These are phyloP conservation scores for Chelonus formosanus DNA, from an alignment of 2,888 invertebrate genomes.

Conservation along the genomic window DNA sequence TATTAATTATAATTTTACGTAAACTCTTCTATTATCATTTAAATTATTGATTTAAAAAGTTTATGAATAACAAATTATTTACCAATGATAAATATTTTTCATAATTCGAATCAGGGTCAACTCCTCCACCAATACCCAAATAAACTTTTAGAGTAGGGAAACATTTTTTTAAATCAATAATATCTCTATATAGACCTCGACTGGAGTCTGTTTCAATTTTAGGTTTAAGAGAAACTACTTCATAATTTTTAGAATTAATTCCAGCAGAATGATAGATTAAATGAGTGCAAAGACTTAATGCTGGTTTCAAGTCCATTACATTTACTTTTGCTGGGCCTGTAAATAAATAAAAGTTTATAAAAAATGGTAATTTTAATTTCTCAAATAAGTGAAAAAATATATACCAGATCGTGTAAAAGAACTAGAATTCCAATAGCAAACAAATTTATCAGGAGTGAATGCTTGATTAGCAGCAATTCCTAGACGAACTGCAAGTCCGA, in stretches of 20 bases:
- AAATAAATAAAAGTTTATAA: slow-evolving; percentile 33
- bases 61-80: slow-evolving; percentile 49
- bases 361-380: no score
- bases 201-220: no score
- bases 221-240: slow-evolving; percentile 73
- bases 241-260: slow-evolving; percentile 73
- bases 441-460: slow-evolving; percentile 3
- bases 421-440: slow-evolving; percentile 18
- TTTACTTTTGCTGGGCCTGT: slow-evolving; percentile 79
- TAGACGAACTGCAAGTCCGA: neutral
- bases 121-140: slow-evolving; percentile 77
- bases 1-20: neutral
- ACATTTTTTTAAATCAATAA: slow-evolving; percentile 68
- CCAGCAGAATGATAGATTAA: slow-evolving; percentile 78
- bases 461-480: neutral
- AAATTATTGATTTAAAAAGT: neutral
- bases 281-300: slow-evolving; percentile 77
- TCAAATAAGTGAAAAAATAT: neutral
- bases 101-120: slow-evolving; percentile 68
- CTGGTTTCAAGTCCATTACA: slow-evolving; percentile 74
- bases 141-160: slow-evolving; percentile 75
- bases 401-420: neutral
- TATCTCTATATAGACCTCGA: no score
- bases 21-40: no score
- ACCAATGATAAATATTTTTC: slow-evolving; percentile 75